Percentiles rank a stretch among this genome's conserved stretches.
These are phyloP conservation scores for Andricus grossulariae DNA, from an alignment of 1,140 invertebrate genomes.

Conservation along the genomic window DNA sequence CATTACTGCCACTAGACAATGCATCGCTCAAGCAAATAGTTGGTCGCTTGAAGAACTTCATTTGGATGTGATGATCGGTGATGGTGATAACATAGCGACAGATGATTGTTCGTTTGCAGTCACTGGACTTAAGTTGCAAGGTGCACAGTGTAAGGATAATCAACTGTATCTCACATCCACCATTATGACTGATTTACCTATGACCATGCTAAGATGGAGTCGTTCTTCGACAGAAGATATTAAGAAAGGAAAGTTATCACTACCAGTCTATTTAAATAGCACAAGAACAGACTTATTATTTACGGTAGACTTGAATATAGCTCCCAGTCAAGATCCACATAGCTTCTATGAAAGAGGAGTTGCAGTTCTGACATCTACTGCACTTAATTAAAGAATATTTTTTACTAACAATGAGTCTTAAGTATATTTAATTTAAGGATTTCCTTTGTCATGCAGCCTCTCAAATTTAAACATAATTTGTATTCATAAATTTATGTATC, in stretches of 20 bases:
- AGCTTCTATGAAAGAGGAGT: slow-evolving; percentile 98
- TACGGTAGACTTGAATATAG: slow-evolving; percentile 94
- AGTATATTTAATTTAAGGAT: too few species aligned
- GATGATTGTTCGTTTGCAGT: slow-evolving; percentile 90
- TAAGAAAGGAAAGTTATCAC: slow-evolving; percentile 83
- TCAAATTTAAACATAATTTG: too few species aligned
- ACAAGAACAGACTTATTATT: slow-evolving; percentile 96
- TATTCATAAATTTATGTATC: too few species aligned
- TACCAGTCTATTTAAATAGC: slow-evolving; percentile 98
- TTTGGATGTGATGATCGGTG: slow-evolving; percentile 86
- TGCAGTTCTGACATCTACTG: slow-evolving; percentile 93
- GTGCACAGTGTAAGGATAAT: slow-evolving; percentile 94
- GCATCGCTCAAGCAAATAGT: slow-evolving; percentile 94
- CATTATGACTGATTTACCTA: slow-evolving; percentile 94
- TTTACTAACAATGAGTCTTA: neutral
- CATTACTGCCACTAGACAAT: slow-evolving; percentile 98
- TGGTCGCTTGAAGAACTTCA: slow-evolving; percentile 97
- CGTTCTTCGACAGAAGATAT: slow-evolving; percentile 79
- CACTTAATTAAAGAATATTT: slow-evolving; percentile 84
- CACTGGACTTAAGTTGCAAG: slow-evolving; percentile 93
- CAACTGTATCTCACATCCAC: slow-evolving; percentile 93
- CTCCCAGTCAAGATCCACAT: slow-evolving; percentile 89
- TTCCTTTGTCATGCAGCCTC: too few species aligned
- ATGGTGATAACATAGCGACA: slow-evolving; percentile 78
- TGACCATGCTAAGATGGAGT: slow-evolving; percentile 92